phyloP scores from a whole-genome alignment of 1,140 invertebrate species.

The Tetranychus urticae region DNA sequence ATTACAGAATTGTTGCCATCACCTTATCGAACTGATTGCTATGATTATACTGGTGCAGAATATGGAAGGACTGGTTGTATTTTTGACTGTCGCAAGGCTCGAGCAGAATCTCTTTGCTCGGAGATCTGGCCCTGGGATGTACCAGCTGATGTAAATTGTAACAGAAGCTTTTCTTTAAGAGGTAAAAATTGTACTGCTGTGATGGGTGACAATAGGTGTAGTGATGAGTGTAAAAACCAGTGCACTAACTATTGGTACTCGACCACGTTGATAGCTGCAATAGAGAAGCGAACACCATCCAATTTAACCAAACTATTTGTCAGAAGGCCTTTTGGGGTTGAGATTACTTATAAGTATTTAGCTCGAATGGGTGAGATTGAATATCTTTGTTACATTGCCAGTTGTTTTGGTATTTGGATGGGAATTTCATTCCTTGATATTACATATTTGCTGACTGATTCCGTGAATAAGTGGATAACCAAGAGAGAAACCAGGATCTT shows the following conservation, averaged over 20 bases:
- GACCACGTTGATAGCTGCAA: background rate
- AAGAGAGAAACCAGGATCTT: no score
- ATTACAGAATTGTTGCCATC: background rate
- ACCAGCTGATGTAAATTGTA: background rate
- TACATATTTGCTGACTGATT: no score
- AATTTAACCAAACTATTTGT: background rate
- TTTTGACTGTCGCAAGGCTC: background rate
- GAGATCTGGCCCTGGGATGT: background rate
- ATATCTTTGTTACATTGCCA: background rate
- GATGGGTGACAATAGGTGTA: background rate
- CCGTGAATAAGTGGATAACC: no score
- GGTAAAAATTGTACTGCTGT: background rate
- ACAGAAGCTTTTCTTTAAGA: background rate
- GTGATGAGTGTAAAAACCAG: background rate
- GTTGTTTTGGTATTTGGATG: background rate
- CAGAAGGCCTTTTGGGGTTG: background rate
- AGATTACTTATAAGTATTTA: background rate
- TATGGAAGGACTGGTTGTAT: background rate
- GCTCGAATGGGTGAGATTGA: background rate
- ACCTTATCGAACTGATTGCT: background rate
- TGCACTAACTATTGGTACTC: background rate
- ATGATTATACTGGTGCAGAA: background rate
- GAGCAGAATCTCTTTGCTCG: background rate
- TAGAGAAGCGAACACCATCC: background rate
- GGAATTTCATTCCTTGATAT: background rate